Percentiles rank a stretch among this genome's conserved stretches.
Conservation (phyloP, 2,888 invertebrate species). For the Orthonychiurus folsomi region DNA sequence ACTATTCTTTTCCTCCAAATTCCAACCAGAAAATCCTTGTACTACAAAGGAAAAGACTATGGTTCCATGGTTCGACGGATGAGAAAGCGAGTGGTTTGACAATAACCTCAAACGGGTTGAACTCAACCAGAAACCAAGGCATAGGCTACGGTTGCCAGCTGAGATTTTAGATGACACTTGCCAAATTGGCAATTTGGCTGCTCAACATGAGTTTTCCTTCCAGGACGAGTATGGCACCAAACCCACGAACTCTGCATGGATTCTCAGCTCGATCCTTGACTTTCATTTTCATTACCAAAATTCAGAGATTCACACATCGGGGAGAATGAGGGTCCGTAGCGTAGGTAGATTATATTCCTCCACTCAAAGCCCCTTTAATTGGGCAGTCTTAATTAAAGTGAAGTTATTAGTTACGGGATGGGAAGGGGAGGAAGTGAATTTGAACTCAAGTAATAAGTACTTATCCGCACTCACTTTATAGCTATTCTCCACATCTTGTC, state of each 20-base stretch:
- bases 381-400: not conserved
- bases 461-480: no score
- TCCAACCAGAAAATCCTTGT: not conserved
- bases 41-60: not conserved
- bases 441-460: not conserved
- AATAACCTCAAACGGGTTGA: not conserved
- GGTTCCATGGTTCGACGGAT: not conserved
- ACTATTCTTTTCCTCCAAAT: no score
- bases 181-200: slow-evolving; percentile 1
- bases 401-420: not conserved
- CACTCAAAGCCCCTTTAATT: not conserved
- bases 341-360: no score
- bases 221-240: no score
- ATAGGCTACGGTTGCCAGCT: no score
- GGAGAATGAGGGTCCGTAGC: not conserved
- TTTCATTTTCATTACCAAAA: not conserved
- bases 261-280: not conserved
- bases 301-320: not conserved
- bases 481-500: no score
- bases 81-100: not conserved
- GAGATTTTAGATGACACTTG: not conserved
- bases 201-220: no score
- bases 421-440: not conserved
- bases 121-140: no score
- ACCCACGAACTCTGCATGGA: no score